Base-by-base conservation (phyloP, 2,888 invertebrate genomes). In the Minunthozetes semirufus region DNA sequence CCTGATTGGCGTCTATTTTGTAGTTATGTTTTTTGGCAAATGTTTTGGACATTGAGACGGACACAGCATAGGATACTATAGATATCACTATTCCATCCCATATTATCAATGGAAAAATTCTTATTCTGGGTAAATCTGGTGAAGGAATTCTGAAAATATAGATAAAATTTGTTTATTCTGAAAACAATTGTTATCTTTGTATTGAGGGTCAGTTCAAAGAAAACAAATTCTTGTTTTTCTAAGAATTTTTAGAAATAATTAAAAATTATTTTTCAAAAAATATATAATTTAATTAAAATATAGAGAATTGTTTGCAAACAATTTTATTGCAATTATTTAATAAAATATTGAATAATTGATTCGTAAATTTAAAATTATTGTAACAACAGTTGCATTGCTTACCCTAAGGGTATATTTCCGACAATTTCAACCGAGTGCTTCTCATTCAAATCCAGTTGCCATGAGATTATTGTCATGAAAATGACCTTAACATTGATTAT, bases 31-130 rank as follows among this genome's bases (percentile, higher is more conserved):
- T 89, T 79, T 88, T 88, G 13, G 90, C 89, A 81, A 90, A 89
- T 76, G 90, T 89, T 72, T 90, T 83, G 0, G 88, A 89, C 89
- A 91, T 88, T 0, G 90, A 90, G 83, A 90, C 86, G 0, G 88
- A 87, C 70, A 90, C 86, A 0, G 89, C 88, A 80, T 89, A 90
- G 11, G 88, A 88, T 11, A 91, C 89, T 15, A 80, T 73, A 33
- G 79, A 78, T 53, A 80, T 74, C 19, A 78, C 76, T 53, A 80
- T 73, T 27, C 74, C 77, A 63, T 78, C 76, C 8, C 38, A 59
- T 25, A 78, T 70, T 15, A 79, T 33, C 48, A 22, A 66, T 11
- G 3, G 71, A 66, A 19, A 78, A 3, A 33, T 5, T 33, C 33
- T 3, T 33, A 33, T 33, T 33, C 33, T 8, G 8, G 33, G 50